Percentiles rank a stretch among this genome's conserved stretches.
Conservation (phyloP, 1,140 invertebrate species). For the Heliconius hermathena region DNA sequence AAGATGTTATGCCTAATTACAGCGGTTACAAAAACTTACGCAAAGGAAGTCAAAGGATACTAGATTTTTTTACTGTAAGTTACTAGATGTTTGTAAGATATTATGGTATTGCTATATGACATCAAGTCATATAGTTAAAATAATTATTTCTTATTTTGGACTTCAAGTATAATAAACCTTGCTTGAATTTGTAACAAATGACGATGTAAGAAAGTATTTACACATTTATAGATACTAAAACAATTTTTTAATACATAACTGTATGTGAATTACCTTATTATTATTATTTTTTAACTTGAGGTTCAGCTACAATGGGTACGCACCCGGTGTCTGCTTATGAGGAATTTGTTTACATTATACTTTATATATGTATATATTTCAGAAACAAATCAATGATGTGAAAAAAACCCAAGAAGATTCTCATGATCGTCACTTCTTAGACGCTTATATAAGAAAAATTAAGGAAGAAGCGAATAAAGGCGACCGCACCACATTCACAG, state of each 20-base stretch:
- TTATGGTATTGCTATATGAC: not conserved
- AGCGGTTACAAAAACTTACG: conserved; percentile 81
- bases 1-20: conserved; percentile 81
- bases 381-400: conserved; percentile 69
- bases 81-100: not conserved
- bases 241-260: too few relatives aligned
- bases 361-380: conserved; percentile 39
- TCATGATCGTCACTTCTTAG: conserved; percentile 79
- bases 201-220: too few relatives aligned
- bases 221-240: too few relatives aligned
- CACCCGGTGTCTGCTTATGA: too few relatives aligned
- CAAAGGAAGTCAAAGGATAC: conserved; percentile 68
- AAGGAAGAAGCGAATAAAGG: conserved; percentile 59
- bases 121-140: not conserved
- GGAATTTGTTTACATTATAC: too few relatives aligned
- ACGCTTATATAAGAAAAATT: conserved; percentile 81
- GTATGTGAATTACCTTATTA: not conserved
- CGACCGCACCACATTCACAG: conserved; percentile 62
- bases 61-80: conserved; percentile 77
- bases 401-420: conserved; percentile 69
- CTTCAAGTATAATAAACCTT: too few relatives aligned
- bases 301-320: too few relatives aligned
- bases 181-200: too few relatives aligned
- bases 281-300: not conserved
- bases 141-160: too few relatives aligned